Base-by-base conservation (phyloP, 2,888 invertebrate species). In the Metalampra italica region DNA sequence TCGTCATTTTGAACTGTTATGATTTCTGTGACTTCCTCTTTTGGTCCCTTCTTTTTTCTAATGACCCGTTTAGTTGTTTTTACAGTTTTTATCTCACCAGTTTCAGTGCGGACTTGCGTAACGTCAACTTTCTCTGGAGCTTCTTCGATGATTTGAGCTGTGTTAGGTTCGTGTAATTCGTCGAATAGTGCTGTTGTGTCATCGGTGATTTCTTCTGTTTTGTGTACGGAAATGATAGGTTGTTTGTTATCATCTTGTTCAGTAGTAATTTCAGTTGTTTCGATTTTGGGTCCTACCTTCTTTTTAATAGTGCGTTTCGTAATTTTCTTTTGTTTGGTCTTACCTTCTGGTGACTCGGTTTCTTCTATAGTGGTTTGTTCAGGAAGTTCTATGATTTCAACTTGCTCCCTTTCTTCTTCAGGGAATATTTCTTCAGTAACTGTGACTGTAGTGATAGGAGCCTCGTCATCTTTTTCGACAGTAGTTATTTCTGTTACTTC, bases 1-100 rank as follows among this genome's bases (percentile, higher is more conserved):
- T 80, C 80, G 69, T 84, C 66, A 72, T 88, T 64, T 75, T 83
- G 52, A 53, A 75, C 60, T 62, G 57, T 60, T 7, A 50, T 53
- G 7, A 60, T 59, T 54, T 59, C 56, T 0, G 61, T 63, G 0
- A 56, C 42, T 41, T 55, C 52, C 8, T 51, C 56, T 46, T 62
- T 53, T 22, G 46, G 50, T 3, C 50, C 51, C 32, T 47, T 47
- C 30, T 51, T 47, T 30, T 43, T 51, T 45, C 68, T 71, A 32
- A 62, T 69, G 7, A 66, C 57, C 36, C 65, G 61, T 48, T 71
- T 74, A 0, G 64, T 59, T 1, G 56, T 59, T 29, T 66, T 66
- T 37, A 66, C 66, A 14, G 64, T 64, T 51, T 75, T 78, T 5
- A 66, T 36, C 1, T 56, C 54, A 0, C 58, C 57, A 1, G 45